Evolutionary conservation across 2,797 vertebrate species (phyloP).

Genomic region (Spheniscus humboldti): DNA sequence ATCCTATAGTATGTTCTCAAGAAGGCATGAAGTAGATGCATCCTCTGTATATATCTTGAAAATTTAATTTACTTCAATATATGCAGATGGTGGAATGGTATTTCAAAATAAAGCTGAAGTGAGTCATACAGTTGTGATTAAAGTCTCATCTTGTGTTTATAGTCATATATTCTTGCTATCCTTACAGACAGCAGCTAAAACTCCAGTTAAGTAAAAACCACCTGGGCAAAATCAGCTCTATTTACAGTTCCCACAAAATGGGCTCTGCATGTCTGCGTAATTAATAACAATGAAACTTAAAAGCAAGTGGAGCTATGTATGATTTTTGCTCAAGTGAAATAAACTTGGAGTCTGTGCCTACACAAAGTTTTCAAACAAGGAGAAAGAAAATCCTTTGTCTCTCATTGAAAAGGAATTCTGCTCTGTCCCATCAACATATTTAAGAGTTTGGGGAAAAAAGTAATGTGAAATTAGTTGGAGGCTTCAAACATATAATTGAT

Average conservation of each 20-base stretch:
- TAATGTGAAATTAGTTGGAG: not conserved
- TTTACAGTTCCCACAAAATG: not conserved
- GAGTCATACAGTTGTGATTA: not conserved
- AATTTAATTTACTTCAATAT: not conserved
- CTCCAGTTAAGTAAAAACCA: not conserved
- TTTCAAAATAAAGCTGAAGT: not conserved
- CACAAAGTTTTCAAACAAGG: not conserved
- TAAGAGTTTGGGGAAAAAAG: no score
- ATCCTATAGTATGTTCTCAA: not conserved
- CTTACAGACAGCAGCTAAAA: not conserved
- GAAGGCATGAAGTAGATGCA: not conserved
- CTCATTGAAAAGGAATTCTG: not conserved
- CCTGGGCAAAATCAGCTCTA: not conserved
- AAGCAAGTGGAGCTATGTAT: not conserved
- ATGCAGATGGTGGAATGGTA: not conserved
- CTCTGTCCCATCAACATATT: not conserved
- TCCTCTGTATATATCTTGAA: not conserved
- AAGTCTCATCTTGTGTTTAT: not conserved
- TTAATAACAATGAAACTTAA: not conserved
- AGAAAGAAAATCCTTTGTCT: not conserved
- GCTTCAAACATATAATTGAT: not conserved
- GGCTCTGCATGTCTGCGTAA: not conserved
- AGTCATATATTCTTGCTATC: not conserved
- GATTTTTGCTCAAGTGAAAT: not conserved
- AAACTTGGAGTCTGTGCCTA: not conserved